phyloP scores from a whole-genome alignment of 1,140 invertebrate genomes.

The Caenorhabditis remanei region DNA sequence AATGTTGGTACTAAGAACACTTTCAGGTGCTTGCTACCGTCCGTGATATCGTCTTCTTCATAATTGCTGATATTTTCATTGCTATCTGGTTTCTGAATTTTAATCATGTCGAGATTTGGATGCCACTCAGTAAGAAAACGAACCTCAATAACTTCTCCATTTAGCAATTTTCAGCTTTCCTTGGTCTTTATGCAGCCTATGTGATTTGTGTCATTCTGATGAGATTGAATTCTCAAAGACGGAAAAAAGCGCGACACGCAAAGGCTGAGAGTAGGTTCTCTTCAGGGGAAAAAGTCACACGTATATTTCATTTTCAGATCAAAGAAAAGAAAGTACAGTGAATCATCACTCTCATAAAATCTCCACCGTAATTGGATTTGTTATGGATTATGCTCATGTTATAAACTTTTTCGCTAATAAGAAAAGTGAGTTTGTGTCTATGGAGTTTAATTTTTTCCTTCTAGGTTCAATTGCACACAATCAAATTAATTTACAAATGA shows the following conservation, averaged over 20 bases:
- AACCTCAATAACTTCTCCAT: slow-evolving; percentile 70
- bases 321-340: slow-evolving; percentile 18
- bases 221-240: slow-evolving; percentile 11
- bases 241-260: slow-evolving; percentile 6
- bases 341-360: slow-evolving; percentile 42
- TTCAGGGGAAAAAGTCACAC: background rate
- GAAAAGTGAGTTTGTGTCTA: slow-evolving; percentile 11
- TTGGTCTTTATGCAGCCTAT: slow-evolving; percentile 82
- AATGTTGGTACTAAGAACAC: slow-evolving; percentile 81
- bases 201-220: slow-evolving; percentile 80
- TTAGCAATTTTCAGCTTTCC: slow-evolving; percentile 79
- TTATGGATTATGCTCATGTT: slow-evolving; percentile 27
- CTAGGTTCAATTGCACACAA: background rate
- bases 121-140: slow-evolving; percentile 79
- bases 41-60: slow-evolving; percentile 83
- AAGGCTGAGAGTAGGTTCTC: slow-evolving; percentile 4
- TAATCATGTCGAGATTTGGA: slow-evolving; percentile 78
- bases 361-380: slow-evolving; percentile 32
- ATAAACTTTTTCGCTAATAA: slow-evolving; percentile 35
- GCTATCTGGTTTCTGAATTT: slow-evolving; percentile 80
- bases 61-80: slow-evolving; percentile 80
- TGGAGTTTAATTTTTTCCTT: background rate
- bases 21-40: slow-evolving; percentile 79
- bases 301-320: background rate
- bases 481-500: background rate